Base-by-base conservation (phyloP, 2,888 invertebrate species). In the Carcina quercana region DNA sequence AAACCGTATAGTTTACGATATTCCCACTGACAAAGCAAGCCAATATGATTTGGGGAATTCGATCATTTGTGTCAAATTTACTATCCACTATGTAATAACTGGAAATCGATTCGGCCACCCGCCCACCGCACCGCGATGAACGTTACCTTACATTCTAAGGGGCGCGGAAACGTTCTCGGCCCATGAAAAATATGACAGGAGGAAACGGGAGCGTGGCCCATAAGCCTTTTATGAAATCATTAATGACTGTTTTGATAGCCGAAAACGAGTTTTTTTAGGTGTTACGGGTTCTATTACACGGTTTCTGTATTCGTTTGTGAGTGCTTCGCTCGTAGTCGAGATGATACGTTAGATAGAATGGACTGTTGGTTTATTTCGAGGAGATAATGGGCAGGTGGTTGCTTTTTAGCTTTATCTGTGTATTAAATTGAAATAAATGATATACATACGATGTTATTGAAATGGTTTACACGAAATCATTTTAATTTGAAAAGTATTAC, bases 191-290 rank as follows among this genome's bases (percentile, higher is more conserved):
- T 76, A 71, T 72, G 67, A 69, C 63, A 67, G 53, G 56, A 55
- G 63, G 62, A 65, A 64, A 66, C 55, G 47, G 72, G 61, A 69
- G 60, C 60, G 63, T 55, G 62, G 59, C 58, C 67, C 61, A 62
- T 75, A 72, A 70, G 72, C 75, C 72, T 67, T 76, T 74, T 75
- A 76, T 75, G 72, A 70, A 75, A 75, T 72, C 69, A 72, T 71
- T 78, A 79, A 78, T 75, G 78, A 75, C 60, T 58, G 53, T 44
- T 61, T 58, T 66, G 70, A 73, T 72, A 64, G 67, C 42, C 46
- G 43, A 46, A 58, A 59, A 56, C 55, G 60, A 57, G 57, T 56
- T 63, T 61, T 20, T 67, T 68, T 63, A 46, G 51, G 54, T 58
- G 59, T 64, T 65, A 50, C 59, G 43, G 49, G 50, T 59, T 61